Percentiles rank a stretch among this genome's conserved stretches.
Conservation (phyloP, 2,797 vertebrate genomes). For the Acanthurus tractus region DNA sequence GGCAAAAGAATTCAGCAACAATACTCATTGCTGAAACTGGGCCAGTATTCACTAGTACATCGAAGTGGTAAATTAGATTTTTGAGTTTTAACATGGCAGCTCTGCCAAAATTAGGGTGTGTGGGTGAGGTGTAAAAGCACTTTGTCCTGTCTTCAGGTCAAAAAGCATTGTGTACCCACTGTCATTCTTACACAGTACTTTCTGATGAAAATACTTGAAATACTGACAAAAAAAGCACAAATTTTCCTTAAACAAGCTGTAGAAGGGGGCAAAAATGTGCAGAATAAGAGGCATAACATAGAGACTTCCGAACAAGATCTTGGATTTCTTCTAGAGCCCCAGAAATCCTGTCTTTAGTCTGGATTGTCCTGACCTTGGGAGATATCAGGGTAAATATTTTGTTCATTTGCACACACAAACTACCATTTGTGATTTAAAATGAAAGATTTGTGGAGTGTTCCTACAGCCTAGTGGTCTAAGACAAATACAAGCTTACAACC, state of each 20-base stretch:
- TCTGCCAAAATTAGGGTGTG: not conserved
- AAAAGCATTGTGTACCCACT: not conserved
- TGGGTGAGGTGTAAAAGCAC: constrained; percentile 14
- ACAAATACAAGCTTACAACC: not conserved
- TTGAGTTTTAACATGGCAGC: not conserved
- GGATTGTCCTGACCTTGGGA: not conserved
- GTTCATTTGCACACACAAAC: not conserved
- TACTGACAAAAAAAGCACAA: not conserved
- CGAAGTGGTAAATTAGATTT: not conserved
- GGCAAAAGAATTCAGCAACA: constrained; percentile 38
- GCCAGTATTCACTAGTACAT: constrained; percentile 33
- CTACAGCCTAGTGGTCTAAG: not conserved
- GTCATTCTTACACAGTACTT: not conserved
- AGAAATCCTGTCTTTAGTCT: not conserved
- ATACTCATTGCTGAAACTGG: constrained; percentile 41
- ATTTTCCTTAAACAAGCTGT: constrained; percentile 8
- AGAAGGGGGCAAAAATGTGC: not conserved
- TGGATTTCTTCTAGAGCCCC: not conserved
- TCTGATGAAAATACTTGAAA: constrained; percentile 7
- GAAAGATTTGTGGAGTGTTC: not conserved
- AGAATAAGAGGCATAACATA: not conserved
- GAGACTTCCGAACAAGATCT: not conserved
- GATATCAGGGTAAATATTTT: not conserved
- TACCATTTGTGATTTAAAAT: not conserved
- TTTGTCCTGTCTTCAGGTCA: constrained; percentile 18